Percentiles rank a stretch among this genome's conserved stretches.
phyloP scores from a whole-genome alignment of 1,140 invertebrate species.

The Drosophila orosa region DNA sequence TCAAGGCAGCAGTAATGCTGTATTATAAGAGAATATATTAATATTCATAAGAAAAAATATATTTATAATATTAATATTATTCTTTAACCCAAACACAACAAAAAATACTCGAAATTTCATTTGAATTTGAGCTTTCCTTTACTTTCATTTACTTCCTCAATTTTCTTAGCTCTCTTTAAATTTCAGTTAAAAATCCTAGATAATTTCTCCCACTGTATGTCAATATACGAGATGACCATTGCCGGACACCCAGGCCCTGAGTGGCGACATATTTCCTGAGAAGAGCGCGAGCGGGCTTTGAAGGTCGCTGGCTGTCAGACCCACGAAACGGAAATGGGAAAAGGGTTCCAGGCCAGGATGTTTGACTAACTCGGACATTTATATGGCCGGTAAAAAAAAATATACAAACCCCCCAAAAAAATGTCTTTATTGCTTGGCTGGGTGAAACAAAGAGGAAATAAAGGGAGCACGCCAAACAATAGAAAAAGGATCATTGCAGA shows the following conservation, averaged over 20 bases:
- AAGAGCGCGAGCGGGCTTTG: conserved; percentile 33
- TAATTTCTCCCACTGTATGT: conserved; percentile 6
- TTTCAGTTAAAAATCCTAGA: rapidly evolving
- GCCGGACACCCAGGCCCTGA: conserved; percentile 32
- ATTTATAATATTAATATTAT: not conserved
- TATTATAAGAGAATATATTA: not conserved
- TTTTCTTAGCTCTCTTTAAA: not conserved
- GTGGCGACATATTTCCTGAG: conserved; percentile 73
- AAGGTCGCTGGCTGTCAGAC: conserved; percentile 41
- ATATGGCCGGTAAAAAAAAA: conserved; percentile 36
- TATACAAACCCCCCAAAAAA: conserved; percentile 32
- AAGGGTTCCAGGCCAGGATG: conserved; percentile 54
- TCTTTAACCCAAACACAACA: not conserved
- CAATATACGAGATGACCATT: conserved; percentile 20
- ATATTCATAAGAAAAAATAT: not conserved
- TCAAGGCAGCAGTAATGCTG: too few relatives aligned
- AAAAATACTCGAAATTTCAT: not conserved
- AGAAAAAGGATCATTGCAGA: conserved; percentile 41
- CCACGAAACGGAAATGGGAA: conserved; percentile 36
- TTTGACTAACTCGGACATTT: conserved; percentile 74
- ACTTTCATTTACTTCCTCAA: not conserved
- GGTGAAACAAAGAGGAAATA: conserved; percentile 12
- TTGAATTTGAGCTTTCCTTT: not conserved
- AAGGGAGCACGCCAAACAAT: conserved; percentile 34
- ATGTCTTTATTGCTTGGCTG: conserved; percentile 50